These are phyloP conservation scores for Drosophila pectinifera DNA, from an alignment of 1,140 invertebrate species.

Conservation along the genomic window DNA sequence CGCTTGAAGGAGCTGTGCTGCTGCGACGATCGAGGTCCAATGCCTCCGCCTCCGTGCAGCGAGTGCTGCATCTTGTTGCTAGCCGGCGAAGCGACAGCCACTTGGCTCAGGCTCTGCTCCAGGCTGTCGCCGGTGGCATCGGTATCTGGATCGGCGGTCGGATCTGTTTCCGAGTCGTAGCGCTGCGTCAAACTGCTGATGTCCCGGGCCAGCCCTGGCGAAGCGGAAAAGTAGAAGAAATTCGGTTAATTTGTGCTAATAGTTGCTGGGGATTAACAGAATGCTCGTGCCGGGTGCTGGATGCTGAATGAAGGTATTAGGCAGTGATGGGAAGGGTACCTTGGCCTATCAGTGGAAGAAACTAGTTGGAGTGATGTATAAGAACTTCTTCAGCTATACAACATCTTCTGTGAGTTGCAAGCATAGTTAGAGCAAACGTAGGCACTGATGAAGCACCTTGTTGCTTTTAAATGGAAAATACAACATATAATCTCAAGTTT, in stretches of 20 bases:
- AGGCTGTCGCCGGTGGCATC: conserved; percentile 85
- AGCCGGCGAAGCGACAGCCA: conserved; percentile 35
- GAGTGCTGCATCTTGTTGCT: conserved; percentile 80
- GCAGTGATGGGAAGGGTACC: conserved; percentile 13
- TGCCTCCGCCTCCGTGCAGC: conserved; percentile 71
- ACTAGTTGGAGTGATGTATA: background rate
- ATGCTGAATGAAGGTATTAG: conserved; percentile 30
- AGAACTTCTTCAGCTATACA: background rate
- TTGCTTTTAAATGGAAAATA: no score
- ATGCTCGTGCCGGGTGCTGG: conserved; percentile 62
- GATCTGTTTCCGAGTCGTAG: conserved; percentile 87
- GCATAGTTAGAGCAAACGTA: no score
- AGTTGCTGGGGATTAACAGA: background rate
- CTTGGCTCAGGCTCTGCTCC: conserved; percentile 57
- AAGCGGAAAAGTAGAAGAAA: conserved; percentile 5
- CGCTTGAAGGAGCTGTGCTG: conserved; percentile 86
- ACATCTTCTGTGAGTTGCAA: no score
- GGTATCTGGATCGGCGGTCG: conserved; percentile 88
- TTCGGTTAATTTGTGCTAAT: background rate
- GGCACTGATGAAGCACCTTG: no score
- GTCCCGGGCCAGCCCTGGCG: conserved; percentile 74
- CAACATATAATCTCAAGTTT: no score
- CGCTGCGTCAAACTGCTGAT: conserved; percentile 79
- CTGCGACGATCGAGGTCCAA: conserved; percentile 69
- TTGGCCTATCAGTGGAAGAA: background rate